Conservation (phyloP, 2,888 invertebrate species). For the Aelia acuminata region DNA sequence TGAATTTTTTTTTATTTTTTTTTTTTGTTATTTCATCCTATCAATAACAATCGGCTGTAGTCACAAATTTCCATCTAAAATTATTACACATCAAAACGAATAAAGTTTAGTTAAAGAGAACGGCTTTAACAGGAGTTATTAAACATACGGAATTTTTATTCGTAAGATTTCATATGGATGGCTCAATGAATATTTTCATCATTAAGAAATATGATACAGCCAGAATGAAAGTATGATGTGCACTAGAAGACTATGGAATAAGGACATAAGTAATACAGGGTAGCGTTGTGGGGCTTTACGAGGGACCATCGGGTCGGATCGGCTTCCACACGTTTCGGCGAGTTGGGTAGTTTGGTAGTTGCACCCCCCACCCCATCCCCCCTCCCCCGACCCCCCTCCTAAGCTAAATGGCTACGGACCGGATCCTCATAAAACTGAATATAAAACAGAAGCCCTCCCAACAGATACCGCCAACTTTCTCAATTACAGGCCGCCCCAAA, state of each 20-base stretch:
- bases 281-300: not conserved
- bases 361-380: too few species aligned
- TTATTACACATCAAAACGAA: too few species aligned
- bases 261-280: not conserved
- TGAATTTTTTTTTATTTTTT: too few species aligned
- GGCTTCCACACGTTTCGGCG: slow-evolving; percentile 13
- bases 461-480: slow-evolving; percentile 7
- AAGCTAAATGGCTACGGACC: slow-evolving; percentile 11
- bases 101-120: too few species aligned
- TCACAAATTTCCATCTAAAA: too few species aligned
- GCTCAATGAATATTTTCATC: not conserved
- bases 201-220: not conserved
- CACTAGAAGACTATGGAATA: not conserved
- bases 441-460: slow-evolving; percentile 13
- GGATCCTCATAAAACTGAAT: slow-evolving; percentile 19
- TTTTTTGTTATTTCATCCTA: too few species aligned
- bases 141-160: too few species aligned
- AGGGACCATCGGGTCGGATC: not conserved
- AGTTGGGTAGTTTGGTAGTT: slow-evolving; percentile 3
- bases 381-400: too few species aligned
- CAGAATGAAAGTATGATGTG: not conserved
- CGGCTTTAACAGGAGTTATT: too few species aligned
- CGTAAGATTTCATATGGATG: too few species aligned
- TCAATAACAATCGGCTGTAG: too few species aligned
- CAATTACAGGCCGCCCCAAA: slow-evolving; percentile 11